Base-by-base conservation (phyloP, 1,140 invertebrate species). In the Augochlora pura region DNA sequence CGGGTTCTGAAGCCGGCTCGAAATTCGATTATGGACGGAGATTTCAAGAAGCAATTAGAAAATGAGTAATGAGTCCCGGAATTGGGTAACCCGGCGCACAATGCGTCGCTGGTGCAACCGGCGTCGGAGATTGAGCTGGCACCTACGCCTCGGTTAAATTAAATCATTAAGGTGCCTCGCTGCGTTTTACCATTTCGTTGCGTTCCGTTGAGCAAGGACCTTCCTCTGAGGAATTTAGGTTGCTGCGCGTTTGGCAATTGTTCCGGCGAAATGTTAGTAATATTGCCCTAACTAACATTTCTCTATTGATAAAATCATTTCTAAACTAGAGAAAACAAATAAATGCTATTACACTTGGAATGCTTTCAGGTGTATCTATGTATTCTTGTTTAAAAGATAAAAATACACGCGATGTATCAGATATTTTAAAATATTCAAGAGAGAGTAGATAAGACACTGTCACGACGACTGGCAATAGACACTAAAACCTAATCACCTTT, bases 111-210 rank as follows among this genome's bases (percentile, higher is more conserved):
- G 42, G 38, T 18, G 66, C 57, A 76, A 83, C 65, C 63, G 16
- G 27, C 32, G 39, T 60, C 46, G 63, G 39, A 49, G 54, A 70
- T 25, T 60, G 63, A 74, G 73, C 54, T 83, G 18, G 54, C 16
- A 38, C 8, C 42, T 49, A 18, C 21, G 32, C 66, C 54, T 57
- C 70, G 60, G 27, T 10, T 62, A 62, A 65, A 86, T 86, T 57
- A 42, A 84, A 81, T 74, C 76, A 84, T 77, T 71, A 77, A 9
- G 7, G 27, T 62, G 42, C 67, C 52, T 10, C 49, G n/a, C 23
- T 1, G n/a, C 16, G 60, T 38, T 66, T 32, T 12, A n/a, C n/a
- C 32, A 76, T 27, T 23, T 76, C 14, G 21, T 63, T 6, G 54
- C 16, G 39, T 25, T 46, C 18, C 5, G 25, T 49, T n/a, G 8